These are phyloP conservation scores for Hippocampus kuda DNA, from an alignment of 2,797 vertebrate species.

Conservation along the genomic window DNA sequence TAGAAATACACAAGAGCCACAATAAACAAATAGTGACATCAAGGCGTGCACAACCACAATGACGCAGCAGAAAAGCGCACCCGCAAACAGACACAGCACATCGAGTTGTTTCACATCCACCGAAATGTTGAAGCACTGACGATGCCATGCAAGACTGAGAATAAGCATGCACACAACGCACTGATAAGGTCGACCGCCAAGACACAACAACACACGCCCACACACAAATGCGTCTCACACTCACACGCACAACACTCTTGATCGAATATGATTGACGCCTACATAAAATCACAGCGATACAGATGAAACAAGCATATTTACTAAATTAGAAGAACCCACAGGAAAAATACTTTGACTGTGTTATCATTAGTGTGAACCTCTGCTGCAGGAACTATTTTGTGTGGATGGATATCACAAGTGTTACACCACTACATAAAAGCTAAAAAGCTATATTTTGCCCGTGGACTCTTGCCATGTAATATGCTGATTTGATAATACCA, in stretches of 20 bases:
- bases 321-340: constrained; percentile 66
- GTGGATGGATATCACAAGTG: constrained; percentile 17
- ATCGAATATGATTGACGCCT: constrained; percentile 25
- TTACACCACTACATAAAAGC: constrained; percentile 14
- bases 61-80: constrained; percentile 19
- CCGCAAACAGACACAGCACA: constrained; percentile 23
- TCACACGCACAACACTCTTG: constrained; percentile 19
- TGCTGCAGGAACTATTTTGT: constrained; percentile 27
- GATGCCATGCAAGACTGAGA: constrained; percentile 43
- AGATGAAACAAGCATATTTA: constrained; percentile 61
- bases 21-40: constrained; percentile 39
- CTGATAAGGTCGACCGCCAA: constrained; percentile 12
- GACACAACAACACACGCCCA: constrained; percentile 8
- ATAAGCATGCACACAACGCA: constrained; percentile 45
- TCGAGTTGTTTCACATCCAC: constrained; percentile 6
- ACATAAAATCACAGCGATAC: constrained; percentile 51
- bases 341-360: constrained; percentile 59
- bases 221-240: constrained; percentile 7
- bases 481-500: constrained; percentile 55
- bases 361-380: constrained; percentile 36
- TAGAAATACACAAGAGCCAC: constrained; percentile 35
- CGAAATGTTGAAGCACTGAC: constrained; percentile 19
- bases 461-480: constrained; percentile 68
- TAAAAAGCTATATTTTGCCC: constrained; percentile 61
- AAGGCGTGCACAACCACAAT: constrained; percentile 27